Evolutionary conservation across 2,113 vertebrate genomes (phyloP), one percentile per base, ranked within the genome.

Genomic region (Takifugu flavidus): DNA sequence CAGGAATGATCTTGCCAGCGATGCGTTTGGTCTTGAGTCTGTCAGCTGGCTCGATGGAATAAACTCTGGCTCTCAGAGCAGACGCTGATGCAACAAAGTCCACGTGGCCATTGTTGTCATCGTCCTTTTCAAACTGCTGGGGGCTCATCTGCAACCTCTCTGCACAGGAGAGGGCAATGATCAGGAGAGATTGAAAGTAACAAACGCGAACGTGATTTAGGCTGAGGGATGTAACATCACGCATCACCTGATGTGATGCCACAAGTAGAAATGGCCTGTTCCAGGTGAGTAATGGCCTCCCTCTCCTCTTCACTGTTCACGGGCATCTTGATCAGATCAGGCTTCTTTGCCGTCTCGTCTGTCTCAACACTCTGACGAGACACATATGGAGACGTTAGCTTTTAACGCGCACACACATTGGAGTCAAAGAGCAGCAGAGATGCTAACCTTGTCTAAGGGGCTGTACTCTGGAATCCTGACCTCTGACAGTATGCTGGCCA

Each of bases 1-100:
- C 97, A 15, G 97, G 97, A 79, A 99, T 99, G 74, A 99, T 99
- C 87, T 97, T 98, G 3, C 97, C 97, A 44, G 97, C 97, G 50
- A 99, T 98, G 44, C 96, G 94, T 70, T 99, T 99, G 62, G 96
- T 96, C 92, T 98, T 96, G 31, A 98, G 90, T 43, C 96, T 88
- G 80, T 98, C 95, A 4, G 95, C 95, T 0, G 93, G 91, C 39
- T 98, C 94, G 0, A 99, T 98, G 66, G 85, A 92, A 80, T 99
- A 99, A 96, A 99, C 95, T 69, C 78, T 92, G 67, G 96, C 97
- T 82, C 96, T 87, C 74, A 99, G 89, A 50, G 95, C 92, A 4
- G 97, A 98, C 0, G 95, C 96, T 3, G 96, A 91, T 53, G 94
- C 88, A 75, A 99, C 90, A 13, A 96, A 99, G 86, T 98, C 96